Evolutionary conservation across 2,797 vertebrate species (phyloP), one percentile per base, ranked within the genome.

Genomic region (Coccyzus lansbergi): DNA sequence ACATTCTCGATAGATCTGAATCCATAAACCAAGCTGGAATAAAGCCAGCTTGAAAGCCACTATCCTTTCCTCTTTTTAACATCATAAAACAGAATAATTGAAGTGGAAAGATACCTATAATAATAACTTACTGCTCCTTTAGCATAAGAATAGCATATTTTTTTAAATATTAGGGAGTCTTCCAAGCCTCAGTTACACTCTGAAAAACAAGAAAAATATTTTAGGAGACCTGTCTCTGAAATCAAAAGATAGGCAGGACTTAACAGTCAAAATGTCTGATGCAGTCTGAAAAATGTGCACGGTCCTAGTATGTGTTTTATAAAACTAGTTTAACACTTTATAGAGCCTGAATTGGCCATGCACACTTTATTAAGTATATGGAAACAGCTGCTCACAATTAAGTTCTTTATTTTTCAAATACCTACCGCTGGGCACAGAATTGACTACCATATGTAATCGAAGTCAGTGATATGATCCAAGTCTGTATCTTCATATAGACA

Each of bases 331-430:
- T 93, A 93, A 95, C 29, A 88, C 67, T 95, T 96, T 95, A 95
- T 94, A 92, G 87, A 95, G 89, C 89, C 87, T 90, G 80, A 96
- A 91, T 87, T 92, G 77, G 92, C 83, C 17, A 4, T 70, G 92
- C 85, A 88, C 83, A 96, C 85, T 96, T 94, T 67, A 95, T 96
- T 70, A 96, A 96, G 77, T 84, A 60, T 96, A 87, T 95, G 70
- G 92, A 92, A 95, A 95, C 95, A 97, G 96, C 94, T 96, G 96
- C 48, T 92, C 92, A 93, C 74, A 95, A 93, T 95, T 95, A 93
- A 86, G 77, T 69, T 91, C 56, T 91, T 90, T 95, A 88, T 94
- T 94, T 89, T 94, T 95, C 91, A 94, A 82, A 93, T 88, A 92
- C 74, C 80, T 97, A 95, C 93, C 96, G 88, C 94, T 70, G 80